These are phyloP conservation scores for Sepioteuthis lessoniana DNA, from an alignment of 2,888 invertebrate genomes.

Conservation along the genomic window DNA sequence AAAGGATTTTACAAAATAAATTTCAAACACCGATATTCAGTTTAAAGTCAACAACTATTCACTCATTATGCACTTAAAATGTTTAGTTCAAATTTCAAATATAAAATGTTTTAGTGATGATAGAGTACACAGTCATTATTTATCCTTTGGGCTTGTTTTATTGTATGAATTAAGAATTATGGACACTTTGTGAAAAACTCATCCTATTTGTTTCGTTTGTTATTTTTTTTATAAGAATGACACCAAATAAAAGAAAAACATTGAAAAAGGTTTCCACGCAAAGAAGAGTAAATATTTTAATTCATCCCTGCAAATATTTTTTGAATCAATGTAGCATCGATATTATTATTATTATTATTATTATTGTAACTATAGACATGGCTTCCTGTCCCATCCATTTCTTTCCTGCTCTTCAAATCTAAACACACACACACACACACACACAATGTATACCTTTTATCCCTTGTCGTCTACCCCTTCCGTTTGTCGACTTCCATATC, in stretches of 20 bases:
- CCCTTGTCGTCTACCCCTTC: neutral
- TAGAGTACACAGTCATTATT: neutral
- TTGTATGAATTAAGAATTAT: neutral
- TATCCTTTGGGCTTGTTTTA: neutral
- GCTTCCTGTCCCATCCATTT: neutral
- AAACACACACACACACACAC: neutral
- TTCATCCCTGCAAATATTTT: neutral
- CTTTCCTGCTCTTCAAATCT: neutral
- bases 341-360: neutral
- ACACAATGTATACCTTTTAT: neutral
- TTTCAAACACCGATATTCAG: neutral
- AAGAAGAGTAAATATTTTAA: neutral
- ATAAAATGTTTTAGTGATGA: neutral
- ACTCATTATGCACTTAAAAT: neutral
- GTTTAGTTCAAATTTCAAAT: neutral
- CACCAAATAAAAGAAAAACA: neutral
- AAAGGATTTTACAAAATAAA: neutral
- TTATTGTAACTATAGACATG: neutral
- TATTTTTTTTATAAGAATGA: neutral
- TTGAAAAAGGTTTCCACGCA: neutral
- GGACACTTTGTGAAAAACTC: neutral
- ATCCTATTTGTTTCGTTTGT: neutral
- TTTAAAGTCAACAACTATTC: neutral
- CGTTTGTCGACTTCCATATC: slow-evolving; percentile 14
- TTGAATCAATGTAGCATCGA: neutral